Conservation (phyloP, 2,888 invertebrate species). For the Pyrrhosoma nymphula region DNA sequence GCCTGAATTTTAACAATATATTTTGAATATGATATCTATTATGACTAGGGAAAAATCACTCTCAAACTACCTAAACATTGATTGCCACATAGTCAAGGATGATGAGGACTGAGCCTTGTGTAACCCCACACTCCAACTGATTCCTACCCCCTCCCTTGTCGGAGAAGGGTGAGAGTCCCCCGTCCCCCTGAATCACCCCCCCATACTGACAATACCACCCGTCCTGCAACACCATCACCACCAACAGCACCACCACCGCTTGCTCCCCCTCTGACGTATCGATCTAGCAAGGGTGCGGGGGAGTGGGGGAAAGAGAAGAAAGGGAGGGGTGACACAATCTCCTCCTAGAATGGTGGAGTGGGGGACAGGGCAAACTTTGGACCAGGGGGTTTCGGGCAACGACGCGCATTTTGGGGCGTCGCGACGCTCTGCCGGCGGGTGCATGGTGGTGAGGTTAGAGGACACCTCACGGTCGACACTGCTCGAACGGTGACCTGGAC, state of each 20-base stretch:
- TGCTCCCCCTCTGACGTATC: constrained; percentile 21
- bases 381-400: neutral
- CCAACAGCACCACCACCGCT: neutral
- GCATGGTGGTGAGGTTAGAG: neutral
- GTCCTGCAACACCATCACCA: neutral
- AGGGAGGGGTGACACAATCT: neutral
- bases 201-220: neutral
- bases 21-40: too few relatives aligned
- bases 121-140: neutral
- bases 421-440: neutral
- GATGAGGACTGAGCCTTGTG: neutral
- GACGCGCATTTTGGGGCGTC: neutral
- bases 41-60: too few relatives aligned
- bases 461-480: constrained; percentile 9
- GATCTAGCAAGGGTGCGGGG: constrained; percentile 13
- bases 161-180: neutral
- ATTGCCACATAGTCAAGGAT: too few relatives aligned
- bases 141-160: neutral
- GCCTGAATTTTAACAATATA: too few relatives aligned
- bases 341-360: neutral
- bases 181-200: neutral
- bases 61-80: neutral
- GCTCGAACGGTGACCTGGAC: neutral
- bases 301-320: neutral
- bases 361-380: neutral